Evolutionary conservation across 2,797 vertebrate species (phyloP).

Genomic region (Gadopsis bispinosus): DNA sequence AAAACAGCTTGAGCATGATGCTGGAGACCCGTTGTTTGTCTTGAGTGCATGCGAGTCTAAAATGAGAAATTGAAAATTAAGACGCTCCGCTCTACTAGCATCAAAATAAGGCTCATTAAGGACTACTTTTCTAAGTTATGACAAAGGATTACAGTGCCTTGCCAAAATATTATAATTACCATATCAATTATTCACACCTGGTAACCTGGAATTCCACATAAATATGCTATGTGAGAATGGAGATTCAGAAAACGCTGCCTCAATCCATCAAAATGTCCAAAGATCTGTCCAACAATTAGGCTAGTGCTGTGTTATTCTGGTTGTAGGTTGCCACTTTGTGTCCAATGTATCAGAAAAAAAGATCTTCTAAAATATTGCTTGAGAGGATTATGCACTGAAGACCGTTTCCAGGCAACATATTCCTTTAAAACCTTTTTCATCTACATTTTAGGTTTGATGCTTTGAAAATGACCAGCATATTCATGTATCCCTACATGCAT

Average conservation of each 20-base stretch:
- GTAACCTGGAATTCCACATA: not conserved
- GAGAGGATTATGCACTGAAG: not conserved
- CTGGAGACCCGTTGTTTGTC: constrained; percentile 22
- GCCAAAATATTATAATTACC: not conserved
- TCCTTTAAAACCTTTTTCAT: not conserved
- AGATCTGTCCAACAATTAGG: not conserved
- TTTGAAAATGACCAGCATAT: not conserved
- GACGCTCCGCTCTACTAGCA: not conserved
- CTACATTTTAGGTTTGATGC: constrained; percentile 1
- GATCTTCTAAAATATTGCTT: constrained; percentile 19
- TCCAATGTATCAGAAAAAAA: not conserved
- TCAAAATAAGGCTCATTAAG: constrained; percentile 32
- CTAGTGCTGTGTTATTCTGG: not conserved
- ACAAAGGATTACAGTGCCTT: not conserved
- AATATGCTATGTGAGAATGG: not conserved
- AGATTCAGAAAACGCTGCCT: not conserved
- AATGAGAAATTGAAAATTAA: constrained; percentile 48
- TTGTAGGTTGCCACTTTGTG: not conserved
- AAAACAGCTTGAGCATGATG: constrained; percentile 49
- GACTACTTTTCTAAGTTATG: not conserved
- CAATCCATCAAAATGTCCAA: not conserved
- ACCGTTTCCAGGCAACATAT: not conserved
- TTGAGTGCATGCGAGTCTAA: not conserved
- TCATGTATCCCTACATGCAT: not conserved
- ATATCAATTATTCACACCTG: not conserved